Evolutionary conservation across 1,140 invertebrate species (phyloP).

Genomic region (Choristoneura fumiferana): DNA sequence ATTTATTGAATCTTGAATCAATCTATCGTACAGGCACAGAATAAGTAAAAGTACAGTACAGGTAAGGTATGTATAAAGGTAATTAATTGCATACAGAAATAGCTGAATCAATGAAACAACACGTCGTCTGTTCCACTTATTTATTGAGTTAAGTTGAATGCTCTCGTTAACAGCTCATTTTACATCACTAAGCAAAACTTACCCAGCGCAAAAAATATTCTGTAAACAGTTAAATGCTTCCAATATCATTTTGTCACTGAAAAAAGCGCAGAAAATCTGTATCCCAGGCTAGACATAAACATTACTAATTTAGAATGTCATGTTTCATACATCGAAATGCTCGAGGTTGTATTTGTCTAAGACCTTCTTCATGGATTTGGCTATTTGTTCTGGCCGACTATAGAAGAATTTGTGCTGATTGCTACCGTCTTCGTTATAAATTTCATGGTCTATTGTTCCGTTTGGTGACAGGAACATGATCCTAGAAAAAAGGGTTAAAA

Average conservation of each 20-base stretch:
- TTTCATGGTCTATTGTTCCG: constrained; percentile 74
- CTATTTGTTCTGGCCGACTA: constrained; percentile 74
- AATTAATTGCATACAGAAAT: too few relatives aligned
- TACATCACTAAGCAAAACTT: too few relatives aligned
- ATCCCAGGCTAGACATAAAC: not conserved
- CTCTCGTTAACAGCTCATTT: too few relatives aligned
- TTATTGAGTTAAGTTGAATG: too few relatives aligned
- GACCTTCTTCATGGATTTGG: constrained; percentile 73
- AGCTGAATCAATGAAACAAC: too few relatives aligned
- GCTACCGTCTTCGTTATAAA: constrained; percentile 79
- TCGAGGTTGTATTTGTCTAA: constrained; percentile 60
- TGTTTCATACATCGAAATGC: constrained; percentile 50
- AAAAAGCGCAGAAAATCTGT: constrained; percentile 1
- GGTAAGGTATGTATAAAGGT: too few relatives aligned
- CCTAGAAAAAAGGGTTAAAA: constrained; percentile 34
- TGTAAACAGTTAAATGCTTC: too few relatives aligned
- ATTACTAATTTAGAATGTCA: not conserved
- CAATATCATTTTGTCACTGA: not conserved
- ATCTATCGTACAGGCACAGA: too few relatives aligned
- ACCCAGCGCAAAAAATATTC: too few relatives aligned
- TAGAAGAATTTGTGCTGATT: constrained; percentile 81
- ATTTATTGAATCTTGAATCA: too few relatives aligned
- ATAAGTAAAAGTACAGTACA: too few relatives aligned
- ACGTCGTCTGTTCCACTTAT: too few relatives aligned
- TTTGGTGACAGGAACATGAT: constrained; percentile 72